Evolutionary conservation across 2,888 invertebrate species (phyloP).

Genomic region (Thysanoteuthis rhombus): DNA sequence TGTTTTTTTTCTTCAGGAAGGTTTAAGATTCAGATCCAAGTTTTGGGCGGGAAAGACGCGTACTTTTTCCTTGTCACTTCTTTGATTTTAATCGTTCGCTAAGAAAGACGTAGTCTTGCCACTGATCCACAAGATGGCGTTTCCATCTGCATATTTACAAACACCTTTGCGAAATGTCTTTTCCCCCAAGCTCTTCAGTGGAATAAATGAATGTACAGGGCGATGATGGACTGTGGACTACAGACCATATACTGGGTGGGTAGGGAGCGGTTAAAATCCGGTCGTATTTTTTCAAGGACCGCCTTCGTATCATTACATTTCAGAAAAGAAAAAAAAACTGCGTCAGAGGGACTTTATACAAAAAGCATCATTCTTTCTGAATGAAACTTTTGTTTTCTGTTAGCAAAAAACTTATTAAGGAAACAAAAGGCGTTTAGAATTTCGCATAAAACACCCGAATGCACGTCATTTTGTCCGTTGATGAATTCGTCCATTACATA

Average conservation of each 20-base stretch:
- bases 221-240: background rate
- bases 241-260: background rate
- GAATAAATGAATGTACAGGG: background rate
- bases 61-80: background rate
- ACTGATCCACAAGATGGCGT: background rate
- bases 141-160: background rate
- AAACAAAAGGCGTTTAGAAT: background rate
- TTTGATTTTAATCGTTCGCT: background rate
- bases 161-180: background rate
- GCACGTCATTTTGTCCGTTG: background rate
- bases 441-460: background rate
- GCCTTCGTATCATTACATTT: background rate
- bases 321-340: background rate
- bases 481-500: background rate
- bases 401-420: background rate
- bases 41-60: background rate
- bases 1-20: background rate
- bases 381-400: background rate
- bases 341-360: background rate
- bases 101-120: background rate
- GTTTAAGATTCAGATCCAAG: background rate
- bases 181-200: background rate
- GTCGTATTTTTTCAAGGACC: background rate
- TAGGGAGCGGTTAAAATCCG: background rate
- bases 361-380: background rate